A percentile compares a stretch with the other conserved stretches of the same genome.
These are phyloP conservation scores for Mus musculus DNA, from an alignment of 2,113 vertebrate species.

Conservation along the genomic window GRCm39 chr8:50367501-50368000, in stretches of 20 bases:
- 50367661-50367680: neutral
- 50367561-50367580: neutral
- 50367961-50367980: neutral
- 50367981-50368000: neutral
- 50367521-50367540: fast-evolving
- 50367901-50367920: no score
- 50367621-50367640: no score
- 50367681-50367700: no score
- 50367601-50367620: neutral
- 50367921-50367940: neutral
- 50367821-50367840: neutral
- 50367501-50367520: neutral
- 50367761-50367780: neutral
- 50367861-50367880: neutral
- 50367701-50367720: neutral
- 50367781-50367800: neutral
- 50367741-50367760: neutral
- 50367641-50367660: neutral
- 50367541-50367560: neutral
- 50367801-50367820: neutral
- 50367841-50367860: neutral
- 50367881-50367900: neutral
- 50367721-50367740: neutral
- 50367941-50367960: neutral
- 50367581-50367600: neutral